Conservation (phyloP, 1,140 invertebrate genomes). For the Pseudomyrmex sp. region DNA sequence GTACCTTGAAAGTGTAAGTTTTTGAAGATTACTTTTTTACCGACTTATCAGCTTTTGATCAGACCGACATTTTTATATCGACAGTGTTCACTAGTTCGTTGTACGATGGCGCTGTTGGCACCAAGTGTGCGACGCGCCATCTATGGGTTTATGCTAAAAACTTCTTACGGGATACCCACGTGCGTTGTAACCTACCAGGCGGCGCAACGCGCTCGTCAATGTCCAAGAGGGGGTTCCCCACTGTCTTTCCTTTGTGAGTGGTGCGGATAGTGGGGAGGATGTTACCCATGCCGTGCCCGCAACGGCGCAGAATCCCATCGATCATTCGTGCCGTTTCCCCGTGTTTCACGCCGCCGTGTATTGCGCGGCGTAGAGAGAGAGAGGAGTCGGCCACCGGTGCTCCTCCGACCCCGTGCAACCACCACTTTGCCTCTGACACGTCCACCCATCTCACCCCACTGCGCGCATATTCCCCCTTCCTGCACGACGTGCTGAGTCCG, state of each 20-base stretch:
- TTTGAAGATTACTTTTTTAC: background rate
- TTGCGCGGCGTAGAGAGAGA: conserved; percentile 75
- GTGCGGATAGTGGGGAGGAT: conserved; percentile 67
- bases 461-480: conserved; percentile 74
- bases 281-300: conserved; percentile 74
- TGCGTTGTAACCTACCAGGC: conserved; percentile 74
- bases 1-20: background rate
- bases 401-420: conserved; percentile 60
- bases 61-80: conserved; percentile 29
- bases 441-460: conserved; percentile 74
- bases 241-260: conserved; percentile 43
- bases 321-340: conserved; percentile 83
- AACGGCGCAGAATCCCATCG: conserved; percentile 85
- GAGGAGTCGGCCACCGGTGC: conserved; percentile 63
- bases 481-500: conserved; percentile 74
- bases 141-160: conserved; percentile 71
- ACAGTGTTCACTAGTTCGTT: conserved; percentile 61
- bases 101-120: conserved; percentile 72
- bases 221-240: conserved; percentile 28
- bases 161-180: conserved; percentile 76
- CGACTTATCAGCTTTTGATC: conserved; percentile 23
- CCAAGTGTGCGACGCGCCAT: conserved; percentile 70
- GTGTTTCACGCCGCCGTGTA: conserved; percentile 82
- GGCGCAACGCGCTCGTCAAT: conserved; percentile 55
- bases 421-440: conserved; percentile 69